A percentile compares a stretch with the other conserved stretches of the same genome.
These are phyloP conservation scores for Takifugu rubripes DNA, from an alignment of 2,797 vertebrate genomes.

Conservation along the genomic window DNA sequence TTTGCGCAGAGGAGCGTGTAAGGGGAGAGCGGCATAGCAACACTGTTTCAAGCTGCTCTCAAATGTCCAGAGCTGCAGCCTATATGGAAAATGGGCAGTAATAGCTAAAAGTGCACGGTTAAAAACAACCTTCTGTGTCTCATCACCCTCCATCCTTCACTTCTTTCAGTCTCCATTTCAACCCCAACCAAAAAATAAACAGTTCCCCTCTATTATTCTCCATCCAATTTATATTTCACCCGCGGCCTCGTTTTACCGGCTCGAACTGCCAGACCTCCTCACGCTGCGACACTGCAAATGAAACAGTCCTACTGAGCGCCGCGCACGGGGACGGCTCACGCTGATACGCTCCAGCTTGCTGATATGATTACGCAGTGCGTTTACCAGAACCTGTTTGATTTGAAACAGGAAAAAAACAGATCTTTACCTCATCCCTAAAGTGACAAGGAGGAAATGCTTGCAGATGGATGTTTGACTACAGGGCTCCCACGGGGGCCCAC, in stretches of 20 bases:
- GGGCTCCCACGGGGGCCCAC: constrained; percentile 24
- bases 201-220: constrained; percentile 58
- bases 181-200: constrained; percentile 62
- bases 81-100: constrained; percentile 49
- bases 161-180: constrained; percentile 59
- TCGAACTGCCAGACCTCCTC: constrained; percentile 46
- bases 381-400: constrained; percentile 56
- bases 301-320: constrained; percentile 65
- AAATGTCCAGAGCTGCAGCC: constrained; percentile 36
- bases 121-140: constrained; percentile 53
- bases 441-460: constrained; percentile 50
- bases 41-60: constrained; percentile 23
- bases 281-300: constrained; percentile 63
- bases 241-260: constrained; percentile 58
- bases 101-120: constrained; percentile 52
- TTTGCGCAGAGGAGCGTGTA: constrained; percentile 43
- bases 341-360: constrained; percentile 53
- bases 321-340: constrained; percentile 54
- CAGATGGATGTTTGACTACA: constrained; percentile 43
- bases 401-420: constrained; percentile 54
- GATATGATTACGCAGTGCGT: constrained; percentile 59
- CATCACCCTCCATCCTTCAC: constrained; percentile 37
- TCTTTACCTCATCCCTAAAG: constrained; percentile 52
- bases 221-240: constrained; percentile 67
- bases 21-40: constrained; percentile 17